Evolutionary conservation across 2,797 vertebrate genomes (phyloP), one percentile per base, ranked within the genome.

Genomic region (Rhinophrynus dorsalis): DNA sequence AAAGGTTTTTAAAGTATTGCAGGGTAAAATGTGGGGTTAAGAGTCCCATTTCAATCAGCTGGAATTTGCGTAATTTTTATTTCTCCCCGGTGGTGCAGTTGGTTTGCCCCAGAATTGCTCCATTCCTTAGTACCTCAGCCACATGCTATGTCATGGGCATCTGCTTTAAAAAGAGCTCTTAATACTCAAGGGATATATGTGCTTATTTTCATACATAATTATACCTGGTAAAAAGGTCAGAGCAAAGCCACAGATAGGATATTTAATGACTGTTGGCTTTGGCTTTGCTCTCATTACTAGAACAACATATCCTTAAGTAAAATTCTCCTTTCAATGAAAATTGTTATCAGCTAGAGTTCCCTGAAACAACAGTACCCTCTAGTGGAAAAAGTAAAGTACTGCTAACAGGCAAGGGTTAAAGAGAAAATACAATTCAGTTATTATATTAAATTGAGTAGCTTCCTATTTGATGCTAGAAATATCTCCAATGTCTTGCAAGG

Each of bases 341-440:
- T 15, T 52, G 26, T 12, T n/a, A n/a, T 47, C 17, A 5, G 44
- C 44, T 47, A 20, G 13, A 8, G 13, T 55, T 70, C 11, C 44
- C 23, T 70, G 44, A 72, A 65, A 47, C 61, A 64, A 72, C 32
- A n/a, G 58, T 64, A 38, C 68, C 68, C 61, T 64, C 68, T 72
- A 64, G 68, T 72, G 68, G 68, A 12, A n/a, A 56, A 57, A 42
- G 5, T 30, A 9, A 27, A 26, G 61, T 52, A 72, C 38, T 72
- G 40, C 68, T 32, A 32, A 30, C 11, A 40, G 45, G 32, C 6
- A 72, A 58, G 61, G 54, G 61, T 72, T 72, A 72, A 63, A 27
- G 3, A 18, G n/a, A 45, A 15, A 45, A 3, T 13, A 32, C 20
- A 21, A 33, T 45, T 38, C 26, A 45, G 12, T 32, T 61, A 23